A percentile compares a stretch with the other conserved stretches of the same genome.
phyloP scores from a whole-genome alignment of 2,888 invertebrate species.

The Rhabditoides inermis region DNA sequence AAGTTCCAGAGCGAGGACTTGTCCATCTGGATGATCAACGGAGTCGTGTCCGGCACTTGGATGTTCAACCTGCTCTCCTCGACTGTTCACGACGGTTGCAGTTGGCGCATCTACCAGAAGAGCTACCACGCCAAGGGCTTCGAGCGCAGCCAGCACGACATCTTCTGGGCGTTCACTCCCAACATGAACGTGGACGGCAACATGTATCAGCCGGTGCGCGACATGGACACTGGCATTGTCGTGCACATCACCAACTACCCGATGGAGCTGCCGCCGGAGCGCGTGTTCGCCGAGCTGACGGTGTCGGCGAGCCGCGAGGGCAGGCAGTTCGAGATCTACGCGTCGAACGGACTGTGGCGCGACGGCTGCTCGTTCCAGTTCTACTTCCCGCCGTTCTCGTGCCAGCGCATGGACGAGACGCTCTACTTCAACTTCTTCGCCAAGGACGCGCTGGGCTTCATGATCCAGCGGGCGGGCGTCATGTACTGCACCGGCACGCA shows the following conservation, averaged over 20 bases:
- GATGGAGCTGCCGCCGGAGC: conserved; percentile 15
- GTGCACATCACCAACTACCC: conserved; percentile 19
- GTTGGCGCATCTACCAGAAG: conserved; percentile 28
- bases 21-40: conserved; percentile 21
- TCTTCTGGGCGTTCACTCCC: conserved; percentile 25
- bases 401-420: conserved; percentile 24
- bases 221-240: conserved; percentile 8
- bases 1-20: conserved; percentile 16
- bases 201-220: conserved; percentile 17
- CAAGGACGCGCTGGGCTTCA: conserved; percentile 24
- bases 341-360: conserved; percentile 34
- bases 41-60: conserved; percentile 25
- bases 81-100: conserved; percentile 15
- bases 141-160: conserved; percentile 17
- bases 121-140: conserved; percentile 16
- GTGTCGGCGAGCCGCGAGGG: conserved; percentile 25
- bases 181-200: conserved; percentile 14
- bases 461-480: conserved; percentile 35
- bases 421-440: conserved; percentile 41
- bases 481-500: conserved; percentile 28
- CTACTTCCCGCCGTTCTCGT: conserved; percentile 38
- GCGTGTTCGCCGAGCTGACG: conserved; percentile 21
- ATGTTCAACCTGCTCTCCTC: conserved; percentile 17
- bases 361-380: conserved; percentile 33
- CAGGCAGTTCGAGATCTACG: conserved; percentile 20